Conservation (phyloP, 2,113 vertebrate genomes). For the Clarias macrocephalus region DNA sequence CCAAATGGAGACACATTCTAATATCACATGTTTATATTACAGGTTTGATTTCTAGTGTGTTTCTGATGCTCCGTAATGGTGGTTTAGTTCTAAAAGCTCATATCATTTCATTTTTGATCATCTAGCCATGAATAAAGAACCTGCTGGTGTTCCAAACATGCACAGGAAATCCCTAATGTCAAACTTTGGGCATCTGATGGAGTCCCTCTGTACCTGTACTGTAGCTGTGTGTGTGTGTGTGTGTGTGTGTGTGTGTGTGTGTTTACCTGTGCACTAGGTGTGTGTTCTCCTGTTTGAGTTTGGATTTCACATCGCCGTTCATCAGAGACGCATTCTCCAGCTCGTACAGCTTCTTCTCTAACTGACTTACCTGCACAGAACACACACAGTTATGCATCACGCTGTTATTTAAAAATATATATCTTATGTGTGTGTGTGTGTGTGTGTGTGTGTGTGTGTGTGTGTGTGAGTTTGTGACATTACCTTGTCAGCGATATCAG, state of each 20-base stretch:
- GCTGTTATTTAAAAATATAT: not conserved
- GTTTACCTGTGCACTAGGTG: slow-evolving; percentile 94
- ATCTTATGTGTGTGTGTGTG: not conserved
- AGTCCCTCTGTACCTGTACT: not conserved
- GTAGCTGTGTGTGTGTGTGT: not conserved
- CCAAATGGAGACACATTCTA: not conserved
- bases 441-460: slow-evolving; percentile 9
- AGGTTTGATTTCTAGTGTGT: not conserved
- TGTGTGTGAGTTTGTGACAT: slow-evolving; percentile 20
- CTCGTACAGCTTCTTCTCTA: slow-evolving; percentile 94
- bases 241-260: slow-evolving; percentile 8
- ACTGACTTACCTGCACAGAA: slow-evolving; percentile 78
- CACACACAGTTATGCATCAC: not conserved
- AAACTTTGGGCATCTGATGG: not conserved
- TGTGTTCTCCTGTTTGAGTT: slow-evolving; percentile 90
- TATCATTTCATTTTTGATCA: not conserved
- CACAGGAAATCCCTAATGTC: not conserved
- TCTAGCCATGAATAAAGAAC: not conserved
- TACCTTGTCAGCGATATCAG: slow-evolving; percentile 95
- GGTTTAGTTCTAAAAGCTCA: not conserved
- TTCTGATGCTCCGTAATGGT: not conserved
- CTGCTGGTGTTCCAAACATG: not conserved
- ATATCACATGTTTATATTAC: not conserved
- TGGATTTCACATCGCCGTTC: slow-evolving; percentile 88
- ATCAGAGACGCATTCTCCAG: slow-evolving; percentile 88